Base-by-base conservation (phyloP, 2,113 vertebrate genomes). In the Psilopsiagon aurifrons region DNA sequence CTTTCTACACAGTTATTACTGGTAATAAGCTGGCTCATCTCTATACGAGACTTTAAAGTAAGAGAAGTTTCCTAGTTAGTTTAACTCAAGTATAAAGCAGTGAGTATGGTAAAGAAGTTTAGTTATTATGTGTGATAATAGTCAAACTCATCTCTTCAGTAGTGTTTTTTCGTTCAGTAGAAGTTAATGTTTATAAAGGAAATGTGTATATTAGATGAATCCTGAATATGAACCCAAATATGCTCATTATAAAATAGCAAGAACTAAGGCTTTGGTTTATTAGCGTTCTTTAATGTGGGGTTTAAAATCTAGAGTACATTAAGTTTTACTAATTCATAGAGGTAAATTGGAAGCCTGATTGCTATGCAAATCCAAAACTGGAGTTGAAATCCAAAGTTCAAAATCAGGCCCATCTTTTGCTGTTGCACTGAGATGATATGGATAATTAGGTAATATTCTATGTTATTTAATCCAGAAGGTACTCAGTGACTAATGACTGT, bases 31-130 rank as follows among this genome's bases (percentile, higher is more conserved):
- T 92, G 69, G 27, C 7, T 96, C 39, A 84, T 94, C 41, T 94
- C 88, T 93, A 92, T 80, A 94, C 27, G 47, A 91, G 31, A 70
- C 43, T 83, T 91, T 84, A 86, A 88, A 96, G 28, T n/a, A 81
- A 70, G 16, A 78, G 41, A 85, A 70, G 35, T 64, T 78, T 92
- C 51, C 60, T 55, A 52, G 63, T 66, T 51, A 28, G 29, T 74
- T 46, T 66, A 81, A 85, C 54, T 14, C 7, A 73, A 82, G 66
- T 47, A 55, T 82, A 87, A 67, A 79, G 28, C 52, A 71, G 22
- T 31, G 64, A 73, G 51, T 63, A 67, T 31, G 51, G 55, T 62
- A 79, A 80, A 75, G 62, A 66, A 17, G 62, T 94, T 91, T 78
- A 75, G 64, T 81, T 92, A 64, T 66, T 85, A 74, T 70, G 70